These are phyloP conservation scores for Cygnus buccinator DNA, from an alignment of 2,113 vertebrate genomes.

Conservation along the genomic window DNA sequence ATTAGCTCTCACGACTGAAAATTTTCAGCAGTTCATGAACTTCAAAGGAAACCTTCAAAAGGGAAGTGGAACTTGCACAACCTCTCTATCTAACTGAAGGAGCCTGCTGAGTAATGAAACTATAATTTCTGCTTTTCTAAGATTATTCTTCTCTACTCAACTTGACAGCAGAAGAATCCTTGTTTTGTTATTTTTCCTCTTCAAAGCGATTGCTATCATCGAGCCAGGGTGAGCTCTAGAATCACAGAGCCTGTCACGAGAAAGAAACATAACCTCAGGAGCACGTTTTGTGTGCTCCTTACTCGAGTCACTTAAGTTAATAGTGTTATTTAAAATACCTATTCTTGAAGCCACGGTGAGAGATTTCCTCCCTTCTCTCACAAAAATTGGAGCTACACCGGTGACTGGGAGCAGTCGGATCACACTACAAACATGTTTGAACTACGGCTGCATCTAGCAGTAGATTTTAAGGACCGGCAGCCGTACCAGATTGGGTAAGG, in stretches of 20 bases:
- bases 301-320: not conserved
- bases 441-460: not conserved
- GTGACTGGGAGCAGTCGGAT: not conserved
- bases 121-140: not conserved
- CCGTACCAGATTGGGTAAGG: not conserved
- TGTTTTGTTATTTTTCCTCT: not conserved
- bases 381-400: not conserved
- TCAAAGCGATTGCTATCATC: not conserved
- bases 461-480: not conserved
- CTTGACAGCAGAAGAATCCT: not conserved
- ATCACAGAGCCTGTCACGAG: not conserved
- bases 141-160: not conserved
- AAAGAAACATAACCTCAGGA: not conserved
- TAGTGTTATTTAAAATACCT: not conserved
- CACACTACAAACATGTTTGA: not conserved
- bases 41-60: constrained; percentile 15
- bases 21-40: not conserved
- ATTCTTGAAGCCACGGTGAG: not conserved
- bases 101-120: constrained; percentile 18
- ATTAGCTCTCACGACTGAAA: not conserved
- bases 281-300: not conserved
- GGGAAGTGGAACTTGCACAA: not conserved
- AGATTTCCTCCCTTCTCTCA: not conserved
- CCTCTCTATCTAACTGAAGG: not conserved
- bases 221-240: not conserved